Evolutionary conservation across 2,888 invertebrate species (phyloP), one percentile per base, ranked within the genome.

Genomic region (Phorcus lineatus): DNA sequence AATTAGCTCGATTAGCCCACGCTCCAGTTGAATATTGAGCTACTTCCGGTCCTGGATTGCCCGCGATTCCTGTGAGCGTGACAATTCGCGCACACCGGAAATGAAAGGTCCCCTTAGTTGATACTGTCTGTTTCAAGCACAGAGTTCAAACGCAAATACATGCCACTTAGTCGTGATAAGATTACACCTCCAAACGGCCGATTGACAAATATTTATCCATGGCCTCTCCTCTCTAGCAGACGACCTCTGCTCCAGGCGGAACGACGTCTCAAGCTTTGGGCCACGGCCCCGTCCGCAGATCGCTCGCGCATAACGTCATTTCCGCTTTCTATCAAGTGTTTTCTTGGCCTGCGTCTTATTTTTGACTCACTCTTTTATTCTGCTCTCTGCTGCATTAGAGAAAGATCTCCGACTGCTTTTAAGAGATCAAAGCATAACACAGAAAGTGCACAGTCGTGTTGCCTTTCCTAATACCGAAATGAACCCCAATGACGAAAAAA

Each of bases 1-100:
- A 82, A 80, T 82, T 80, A 78, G 66, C 82, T 78, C 78, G 80
- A 82, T 82, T 80, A 80, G 74, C 74, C 77, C 78, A 66, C 74
- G 78, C 80, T 80, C 78, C 78, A 62, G 54, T 75, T 78, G 75
- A 78, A 78, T 78, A 57, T 75, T 67, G 36, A 82, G 74, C 76
- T 77, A 67, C 76, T 80, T 82, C 82, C 82, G 82, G 16, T 78
- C 66, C 78, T 67, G 76, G 80, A 82, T 82, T 80, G 82, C 78
- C 78, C 76, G 57, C 77, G 77, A 78, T 82, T 80, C 78, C 82
- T 80, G 78, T 67, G 22, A 53, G 78, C 80, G 80, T 74, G 80
- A 67, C 66, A 75, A 70, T 47, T 77, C 76, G 78, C 80, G 82
- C 78, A 80, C 54, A 62, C 76, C 82, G 82, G 82, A 82, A 82